Evolutionary conservation across 2,113 vertebrate genomes (phyloP), one percentile per base, ranked within the genome.

Genomic region (Coreoperca whiteheadi): DNA sequence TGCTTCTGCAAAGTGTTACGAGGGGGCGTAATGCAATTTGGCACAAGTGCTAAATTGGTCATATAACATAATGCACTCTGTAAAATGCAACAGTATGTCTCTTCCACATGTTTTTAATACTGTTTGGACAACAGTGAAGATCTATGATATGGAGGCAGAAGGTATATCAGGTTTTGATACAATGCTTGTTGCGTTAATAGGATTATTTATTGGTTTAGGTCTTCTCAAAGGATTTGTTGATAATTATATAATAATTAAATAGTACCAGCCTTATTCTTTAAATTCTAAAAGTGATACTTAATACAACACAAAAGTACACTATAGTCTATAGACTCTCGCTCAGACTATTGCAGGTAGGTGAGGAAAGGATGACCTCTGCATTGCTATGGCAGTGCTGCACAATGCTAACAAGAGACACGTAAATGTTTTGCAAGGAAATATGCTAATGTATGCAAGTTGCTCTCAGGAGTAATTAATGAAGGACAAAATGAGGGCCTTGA

Each of bases 371-470:
- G 84, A 80, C 76, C 57, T 74, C 57, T 54, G 57, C 66, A 68
- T 63, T 72, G 48, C 56, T 21, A 60, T 59, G 54, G 48, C 78
- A 57, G 56, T n/a, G 4, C 37, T 65, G 61, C 61, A 73, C 72
- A 80, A 25, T 4, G 37, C 70, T 76, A 80, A 75, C 59, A 70
- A 77, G 67, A 77, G 28, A 28, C 34, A 32, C 56, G 67, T 61
- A 67, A 72, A 87, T 67, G 74, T 23, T 84, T 30, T 54, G 77
- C 46, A 57, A 48, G 25, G 34, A 65, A 75, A 74, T 77, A 82
- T 89, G 84, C 15, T 56, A 82, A 87, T 87, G 15, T 56, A 51
- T 80, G 77, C 50, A 56, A 56, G 64, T 84, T 84, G 70, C 74
- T 85, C 30, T 85, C 39, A 66, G 50, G 41, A 43, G n/a, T 56